phyloP scores from a whole-genome alignment of 2,888 invertebrate species.

The Xylota sylvarum region DNA sequence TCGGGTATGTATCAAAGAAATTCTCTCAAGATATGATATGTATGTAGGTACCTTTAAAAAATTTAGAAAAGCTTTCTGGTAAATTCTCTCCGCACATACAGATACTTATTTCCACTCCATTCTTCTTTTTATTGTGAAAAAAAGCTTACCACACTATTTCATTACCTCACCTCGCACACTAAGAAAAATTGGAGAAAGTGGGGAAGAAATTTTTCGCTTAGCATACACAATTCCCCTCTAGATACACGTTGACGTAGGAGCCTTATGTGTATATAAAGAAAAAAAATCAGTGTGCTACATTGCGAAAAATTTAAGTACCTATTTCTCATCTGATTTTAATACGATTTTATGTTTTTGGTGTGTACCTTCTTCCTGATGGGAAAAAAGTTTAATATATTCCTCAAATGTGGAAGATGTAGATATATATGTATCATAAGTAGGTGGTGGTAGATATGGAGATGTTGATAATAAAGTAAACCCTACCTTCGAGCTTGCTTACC shows the following conservation, averaged over 20 bases:
- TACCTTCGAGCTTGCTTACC: constrained; percentile 36
- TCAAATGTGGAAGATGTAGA: too few relatives aligned
- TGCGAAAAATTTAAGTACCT: background rate
- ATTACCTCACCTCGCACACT: constrained; percentile 23
- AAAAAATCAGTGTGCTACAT: constrained; percentile 17
- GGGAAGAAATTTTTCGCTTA: constrained; percentile 24
- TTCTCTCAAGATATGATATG: background rate
- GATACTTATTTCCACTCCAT: background rate
- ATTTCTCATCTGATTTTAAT: background rate
- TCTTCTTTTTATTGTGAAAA: background rate
- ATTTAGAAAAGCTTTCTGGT: constrained; percentile 3
- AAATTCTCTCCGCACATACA: background rate
- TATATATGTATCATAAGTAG: background rate
- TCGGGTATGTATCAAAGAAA: background rate
- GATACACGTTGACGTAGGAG: background rate
- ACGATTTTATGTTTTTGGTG: background rate
- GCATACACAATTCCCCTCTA: constrained; percentile 12
- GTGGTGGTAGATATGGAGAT: too few relatives aligned
- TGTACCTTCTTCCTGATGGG: background rate
- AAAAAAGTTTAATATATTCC: too few relatives aligned
- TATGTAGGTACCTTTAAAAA: background rate
- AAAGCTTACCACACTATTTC: constrained; percentile 3
- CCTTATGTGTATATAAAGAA: constrained; percentile 1
- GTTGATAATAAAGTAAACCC: constrained; percentile 6
- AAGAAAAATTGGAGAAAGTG: constrained; percentile 40